phyloP scores from a whole-genome alignment of 2,113 vertebrate species.

The Pavo muticus region DNA sequence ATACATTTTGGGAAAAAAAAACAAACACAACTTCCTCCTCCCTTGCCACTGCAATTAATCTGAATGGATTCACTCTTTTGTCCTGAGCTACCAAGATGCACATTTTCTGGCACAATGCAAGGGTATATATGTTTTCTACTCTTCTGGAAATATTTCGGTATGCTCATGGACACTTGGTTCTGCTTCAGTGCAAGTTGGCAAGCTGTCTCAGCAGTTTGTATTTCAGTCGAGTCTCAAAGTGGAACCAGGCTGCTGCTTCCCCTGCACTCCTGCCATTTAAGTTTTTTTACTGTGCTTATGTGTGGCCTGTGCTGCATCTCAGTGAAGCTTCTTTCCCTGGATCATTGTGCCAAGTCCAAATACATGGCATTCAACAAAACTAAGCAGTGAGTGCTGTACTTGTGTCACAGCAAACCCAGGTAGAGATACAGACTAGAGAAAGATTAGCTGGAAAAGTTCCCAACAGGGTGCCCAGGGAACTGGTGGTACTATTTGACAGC shows the following conservation, averaged over 20 bases:
- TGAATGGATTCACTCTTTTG: not conserved
- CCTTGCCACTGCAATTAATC: not conserved
- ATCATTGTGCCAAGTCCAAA: not conserved
- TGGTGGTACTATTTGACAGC: not conserved
- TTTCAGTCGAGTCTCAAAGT: constrained; percentile 53
- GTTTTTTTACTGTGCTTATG: constrained; percentile 33
- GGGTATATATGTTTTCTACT: not conserved
- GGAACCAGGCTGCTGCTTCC: constrained; percentile 46
- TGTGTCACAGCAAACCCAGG: not conserved
- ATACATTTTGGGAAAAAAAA: not conserved
- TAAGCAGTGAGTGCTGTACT: not conserved
- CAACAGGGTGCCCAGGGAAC: too few species aligned
- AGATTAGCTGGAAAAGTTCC: not conserved
- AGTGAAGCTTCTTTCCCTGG: not conserved
- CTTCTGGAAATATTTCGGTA: not conserved
- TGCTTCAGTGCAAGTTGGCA: not conserved
- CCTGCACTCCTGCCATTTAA: not conserved
- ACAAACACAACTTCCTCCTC: not conserved
- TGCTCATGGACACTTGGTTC: constrained; percentile 1
- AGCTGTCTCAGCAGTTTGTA: constrained; percentile 65
- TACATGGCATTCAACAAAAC: not conserved
- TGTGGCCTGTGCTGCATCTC: constrained; percentile 9
- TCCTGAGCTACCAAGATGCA: not conserved
- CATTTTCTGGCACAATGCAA: not conserved
- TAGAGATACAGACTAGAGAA: not conserved